phyloP scores from a whole-genome alignment of 2,113 vertebrate species.

The Mionectes macconnelli region DNA sequence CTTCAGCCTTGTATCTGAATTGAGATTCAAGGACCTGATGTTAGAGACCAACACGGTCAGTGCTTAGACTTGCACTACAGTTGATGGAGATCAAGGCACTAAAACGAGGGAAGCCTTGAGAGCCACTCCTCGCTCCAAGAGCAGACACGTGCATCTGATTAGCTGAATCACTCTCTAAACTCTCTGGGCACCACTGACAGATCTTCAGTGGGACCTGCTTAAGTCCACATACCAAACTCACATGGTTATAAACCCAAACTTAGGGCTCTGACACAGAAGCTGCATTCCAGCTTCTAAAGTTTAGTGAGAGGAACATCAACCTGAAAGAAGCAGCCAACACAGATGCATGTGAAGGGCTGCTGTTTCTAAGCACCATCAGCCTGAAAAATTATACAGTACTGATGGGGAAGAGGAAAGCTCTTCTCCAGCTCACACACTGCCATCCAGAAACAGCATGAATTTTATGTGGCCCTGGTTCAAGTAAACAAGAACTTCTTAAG shows the following conservation, averaged over 20 bases:
- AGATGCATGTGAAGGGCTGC: background rate
- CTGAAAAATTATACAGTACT: background rate
- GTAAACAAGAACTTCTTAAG: background rate
- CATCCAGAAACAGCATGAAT: background rate
- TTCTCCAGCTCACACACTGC: background rate
- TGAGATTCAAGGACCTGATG: background rate
- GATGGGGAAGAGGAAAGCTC: background rate
- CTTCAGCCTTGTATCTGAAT: background rate
- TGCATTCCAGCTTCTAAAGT: background rate
- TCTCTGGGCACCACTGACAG: background rate
- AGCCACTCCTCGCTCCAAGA: background rate
- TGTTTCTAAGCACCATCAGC: background rate
- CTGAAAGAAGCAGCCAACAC: background rate
- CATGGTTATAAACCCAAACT: background rate
- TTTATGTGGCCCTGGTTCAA: background rate
- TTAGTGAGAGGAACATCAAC: background rate
- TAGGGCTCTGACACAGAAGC: background rate
- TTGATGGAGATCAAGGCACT: background rate
- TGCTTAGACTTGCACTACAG: background rate
- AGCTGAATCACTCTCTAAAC: background rate
- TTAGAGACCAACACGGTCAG: background rate
- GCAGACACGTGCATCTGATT: background rate
- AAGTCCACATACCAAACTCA: background rate
- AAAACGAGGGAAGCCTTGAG: background rate
- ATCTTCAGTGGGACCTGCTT: background rate